Evolutionary conservation across 2,113 vertebrate genomes (phyloP).

Genomic region (Platysteira castanea): DNA sequence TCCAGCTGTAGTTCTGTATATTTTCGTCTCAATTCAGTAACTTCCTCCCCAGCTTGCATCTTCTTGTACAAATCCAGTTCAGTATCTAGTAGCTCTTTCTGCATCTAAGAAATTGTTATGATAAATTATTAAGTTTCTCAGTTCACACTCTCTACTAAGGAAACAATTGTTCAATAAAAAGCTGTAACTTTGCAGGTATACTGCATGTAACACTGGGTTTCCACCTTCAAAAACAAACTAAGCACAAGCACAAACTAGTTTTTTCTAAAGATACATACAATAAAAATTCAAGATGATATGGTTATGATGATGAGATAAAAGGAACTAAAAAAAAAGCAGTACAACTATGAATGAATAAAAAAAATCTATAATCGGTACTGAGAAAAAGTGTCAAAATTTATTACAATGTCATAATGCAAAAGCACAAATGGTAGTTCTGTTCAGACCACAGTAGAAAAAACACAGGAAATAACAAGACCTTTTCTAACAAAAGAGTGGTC

Average conservation of each 20-base stretch:
- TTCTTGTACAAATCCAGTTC: slow-evolving; percentile 97
- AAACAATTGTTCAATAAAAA: not conserved
- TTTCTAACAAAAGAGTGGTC: not conserved
- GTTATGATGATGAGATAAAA: not conserved
- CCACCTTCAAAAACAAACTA: not conserved
- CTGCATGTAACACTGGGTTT: not conserved
- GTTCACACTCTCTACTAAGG: not conserved
- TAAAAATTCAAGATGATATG: not conserved
- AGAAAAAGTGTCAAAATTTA: not conserved
- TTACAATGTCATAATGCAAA: not conserved
- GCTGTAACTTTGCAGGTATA: not conserved
- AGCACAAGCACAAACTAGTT: not conserved
- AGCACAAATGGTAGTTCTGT: not conserved
- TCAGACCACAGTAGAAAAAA: not conserved
- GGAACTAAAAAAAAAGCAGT: not conserved
- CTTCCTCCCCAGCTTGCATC: slow-evolving; percentile 94
- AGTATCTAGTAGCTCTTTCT: slow-evolving; percentile 93
- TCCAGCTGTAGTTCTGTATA: slow-evolving; percentile 94
- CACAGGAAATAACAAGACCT: not conserved
- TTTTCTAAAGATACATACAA: not conserved
- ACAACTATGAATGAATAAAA: not conserved
- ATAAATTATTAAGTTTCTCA: slow-evolving; percentile 24
- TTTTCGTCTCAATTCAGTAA: slow-evolving; percentile 88
- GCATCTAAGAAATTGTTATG: slow-evolving; percentile 77
- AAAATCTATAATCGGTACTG: not conserved